Evolutionary conservation across 1,140 invertebrate species (phyloP).

Genomic region (Apocrypta bakeri): DNA sequence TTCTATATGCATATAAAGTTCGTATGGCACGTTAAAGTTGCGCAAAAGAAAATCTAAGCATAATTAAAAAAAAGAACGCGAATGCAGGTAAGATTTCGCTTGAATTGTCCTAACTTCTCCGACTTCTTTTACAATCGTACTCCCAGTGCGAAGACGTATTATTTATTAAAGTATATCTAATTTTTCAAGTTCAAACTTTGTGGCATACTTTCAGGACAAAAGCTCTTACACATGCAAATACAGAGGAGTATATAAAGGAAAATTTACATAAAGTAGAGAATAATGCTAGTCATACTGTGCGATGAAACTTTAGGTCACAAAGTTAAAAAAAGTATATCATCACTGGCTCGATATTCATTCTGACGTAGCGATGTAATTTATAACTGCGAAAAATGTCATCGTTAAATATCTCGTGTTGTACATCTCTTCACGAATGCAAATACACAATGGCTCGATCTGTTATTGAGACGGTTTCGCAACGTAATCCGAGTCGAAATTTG

Average conservation of each 20-base stretch:
- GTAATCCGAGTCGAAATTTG: too few species aligned
- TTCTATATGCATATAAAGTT: too few species aligned
- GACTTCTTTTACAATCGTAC: neutral
- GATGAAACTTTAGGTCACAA: neutral
- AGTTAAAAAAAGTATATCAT: neutral
- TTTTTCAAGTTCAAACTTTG: conserved; percentile 24
- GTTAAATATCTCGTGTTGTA: too few species aligned
- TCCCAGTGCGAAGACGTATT: neutral
- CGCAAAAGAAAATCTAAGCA: too few species aligned
- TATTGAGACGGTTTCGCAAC: too few species aligned
- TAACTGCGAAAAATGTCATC: too few species aligned
- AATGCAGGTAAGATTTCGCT: too few species aligned
- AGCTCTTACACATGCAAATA: conserved; percentile 40
- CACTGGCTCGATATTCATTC: neutral
- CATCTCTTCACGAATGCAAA: too few species aligned
- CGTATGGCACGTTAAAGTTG: too few species aligned
- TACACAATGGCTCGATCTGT: too few species aligned
- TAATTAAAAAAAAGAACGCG: too few species aligned
- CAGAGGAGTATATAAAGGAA: conserved; percentile 1
- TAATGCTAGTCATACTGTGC: conserved; percentile 17
- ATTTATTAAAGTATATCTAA: neutral
- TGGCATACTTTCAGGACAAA: conserved; percentile 1
- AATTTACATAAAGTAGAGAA: conserved; percentile 34
- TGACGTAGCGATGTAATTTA: neutral
- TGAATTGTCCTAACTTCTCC: neutral